A percentile compares a stretch with the other conserved stretches of the same genome.
These are phyloP conservation scores for Pyrocephalus nanus DNA, from an alignment of 2,797 vertebrate genomes.

Conservation along the genomic window DNA sequence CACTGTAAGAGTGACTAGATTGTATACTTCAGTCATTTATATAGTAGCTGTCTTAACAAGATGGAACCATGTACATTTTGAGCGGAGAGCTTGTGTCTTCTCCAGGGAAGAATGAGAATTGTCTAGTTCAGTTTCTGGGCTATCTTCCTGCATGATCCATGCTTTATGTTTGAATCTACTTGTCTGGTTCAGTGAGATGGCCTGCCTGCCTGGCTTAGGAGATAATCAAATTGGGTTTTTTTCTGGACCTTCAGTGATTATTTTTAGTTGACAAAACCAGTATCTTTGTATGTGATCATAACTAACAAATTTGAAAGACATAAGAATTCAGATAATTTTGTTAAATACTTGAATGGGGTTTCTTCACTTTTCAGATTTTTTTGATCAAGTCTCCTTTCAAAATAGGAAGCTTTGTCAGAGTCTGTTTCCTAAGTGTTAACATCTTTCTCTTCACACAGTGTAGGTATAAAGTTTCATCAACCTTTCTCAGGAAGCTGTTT, in stretches of 20 bases:
- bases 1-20: background rate
- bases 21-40: background rate
- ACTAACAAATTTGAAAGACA: background rate
- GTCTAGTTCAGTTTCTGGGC: background rate
- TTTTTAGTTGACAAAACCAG: background rate
- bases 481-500: background rate
- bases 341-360: background rate
- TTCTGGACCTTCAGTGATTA: background rate
- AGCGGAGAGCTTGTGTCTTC: background rate
- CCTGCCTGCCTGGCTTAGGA: background rate
- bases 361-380: background rate
- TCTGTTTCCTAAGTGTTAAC: background rate
- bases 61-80: background rate
- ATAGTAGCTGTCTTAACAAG: background rate
- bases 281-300: accelerated
- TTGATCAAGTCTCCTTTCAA: background rate
- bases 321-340: background rate
- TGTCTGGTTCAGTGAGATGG: background rate
- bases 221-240: background rate
- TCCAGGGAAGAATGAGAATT: background rate
- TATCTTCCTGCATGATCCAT: background rate
- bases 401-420: background rate
- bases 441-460: background rate
- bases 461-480: background rate
- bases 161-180: background rate